Evolutionary conservation across 2,888 invertebrate species (phyloP), one percentile per base, ranked within the genome.

Genomic region (Dyspetes luteomarginatus): DNA sequence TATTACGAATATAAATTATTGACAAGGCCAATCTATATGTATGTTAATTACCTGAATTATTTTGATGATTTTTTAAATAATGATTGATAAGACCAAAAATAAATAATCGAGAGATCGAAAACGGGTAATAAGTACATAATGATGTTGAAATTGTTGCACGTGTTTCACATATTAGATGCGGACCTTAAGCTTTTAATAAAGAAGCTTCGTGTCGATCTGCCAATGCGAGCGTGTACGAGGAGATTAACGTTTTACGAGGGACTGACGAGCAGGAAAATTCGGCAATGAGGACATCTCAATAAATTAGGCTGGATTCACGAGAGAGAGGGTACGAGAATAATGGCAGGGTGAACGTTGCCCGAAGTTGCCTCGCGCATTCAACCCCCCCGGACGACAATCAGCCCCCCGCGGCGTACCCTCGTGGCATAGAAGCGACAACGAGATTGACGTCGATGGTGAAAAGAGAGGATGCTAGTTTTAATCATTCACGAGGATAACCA

Each of bases 401-500:
- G 87, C 90, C 91, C 90, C 91, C 91, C 88, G 89, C 85, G 78
- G 91, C 84, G 90, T 81, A 85, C 86, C 81, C 77, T 73, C 77
- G 81, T 80, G 60, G 60, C 65, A 24, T 24, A 86, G 85, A 82
- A 78, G 82, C 81, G 85, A 82, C 85, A 84, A 83, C 84, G 85
- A 82, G n/a, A n/a, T n/a, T n/a, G n/a, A n/a, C n/a, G n/a, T n/a
- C 86, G 79, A 84, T 85, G 77, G 78, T 56, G 62, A 65, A 82
- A 84, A n/a, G n/a, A 84, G 85, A 83, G 78, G 64, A 84, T 84
- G 88, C 86, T 88, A 87, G 88, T 90, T 92, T 92, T 91, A 92
- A 92, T 92, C 91, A 91, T 90, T 84, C 88, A 84, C 79, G 74
- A 81, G 86, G 74, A 36, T 48, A 67, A 74, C 58, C 74, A 71